phyloP scores from a whole-genome alignment of 2,797 vertebrate species.

The Chelon auratus region DNA sequence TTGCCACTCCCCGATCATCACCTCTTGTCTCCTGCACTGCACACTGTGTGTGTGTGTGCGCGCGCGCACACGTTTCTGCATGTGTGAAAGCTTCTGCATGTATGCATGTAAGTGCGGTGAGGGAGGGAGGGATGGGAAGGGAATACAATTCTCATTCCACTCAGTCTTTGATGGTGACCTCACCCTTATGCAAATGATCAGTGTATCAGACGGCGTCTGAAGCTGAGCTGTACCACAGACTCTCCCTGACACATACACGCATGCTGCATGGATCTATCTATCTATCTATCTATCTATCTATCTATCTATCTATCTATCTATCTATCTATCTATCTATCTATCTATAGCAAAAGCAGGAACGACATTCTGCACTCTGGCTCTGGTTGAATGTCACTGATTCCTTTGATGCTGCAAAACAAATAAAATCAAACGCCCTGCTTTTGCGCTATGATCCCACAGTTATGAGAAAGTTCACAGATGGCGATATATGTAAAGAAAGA shows the following conservation, averaged over 20 bases:
- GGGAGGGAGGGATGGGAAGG: conserved; percentile 29
- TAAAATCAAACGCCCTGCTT: not conserved
- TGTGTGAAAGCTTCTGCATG: conserved; percentile 3
- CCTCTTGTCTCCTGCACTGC: conserved; percentile 38
- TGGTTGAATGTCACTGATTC: conserved; percentile 36
- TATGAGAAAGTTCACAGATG: not conserved
- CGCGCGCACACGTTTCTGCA: conserved; percentile 18
- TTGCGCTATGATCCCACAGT: not conserved
- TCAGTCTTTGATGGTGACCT: conserved; percentile 68
- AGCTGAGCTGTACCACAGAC: conserved; percentile 27
- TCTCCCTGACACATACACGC: not conserved
- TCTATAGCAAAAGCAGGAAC: conserved; percentile 18
- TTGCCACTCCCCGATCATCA: conserved; percentile 64
- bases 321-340: conserved; percentile 28
- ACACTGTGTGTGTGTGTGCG: conserved; percentile 7
- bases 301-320: conserved; percentile 27
- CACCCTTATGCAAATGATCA: conserved; percentile 70
- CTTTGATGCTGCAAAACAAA: conserved; percentile 18
- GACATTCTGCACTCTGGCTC: conserved; percentile 2
- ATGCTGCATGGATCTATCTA: not conserved
- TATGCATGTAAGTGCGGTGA: conserved; percentile 28
- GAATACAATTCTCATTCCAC: conserved; percentile 61
- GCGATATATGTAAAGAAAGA: not conserved
- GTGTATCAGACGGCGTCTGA: conserved; percentile 46
- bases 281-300: conserved; percentile 15